Base-by-base conservation (phyloP, 2,797 vertebrate species). In the Bradypus variegatus region DNA sequence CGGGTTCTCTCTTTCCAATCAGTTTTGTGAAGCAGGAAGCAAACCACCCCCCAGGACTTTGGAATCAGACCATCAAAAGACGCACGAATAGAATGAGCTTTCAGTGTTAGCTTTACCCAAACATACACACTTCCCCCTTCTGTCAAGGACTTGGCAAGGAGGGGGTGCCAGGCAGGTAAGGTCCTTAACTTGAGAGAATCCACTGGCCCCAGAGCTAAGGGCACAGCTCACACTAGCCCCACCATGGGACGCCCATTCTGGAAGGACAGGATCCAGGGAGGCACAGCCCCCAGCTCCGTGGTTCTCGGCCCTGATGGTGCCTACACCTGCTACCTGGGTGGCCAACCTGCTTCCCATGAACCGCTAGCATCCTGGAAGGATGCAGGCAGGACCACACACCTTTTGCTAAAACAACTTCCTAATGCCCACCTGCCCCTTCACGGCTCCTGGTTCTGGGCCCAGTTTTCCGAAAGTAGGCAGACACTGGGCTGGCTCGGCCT, bases 361-460 rank as follows among this genome's bases (percentile, higher is more conserved):
- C 82, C 45, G 50, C 45, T n/a, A 72, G 48, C 76, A 36, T 89
- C 76, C 89, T 78, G 62, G 48, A 38, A 29, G 18, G 86, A 69
- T 60, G 29, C 53, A 77, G 70, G 81, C 76, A 77, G 33, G 75
- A 11, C 41, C 67, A 79, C 1, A 41, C 50, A 50, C 9, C 25
- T 73, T 78, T 89, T 86, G 60, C 90, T 45, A 89, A 88, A 93
- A 69, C 45, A 60, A 87, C 80, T 85, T 90, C 45, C 62, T 58
- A 73, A 72, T 79, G 65, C 58, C 14, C 33, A 81, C 53, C 55
- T 58, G 45, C 36, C 79, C 53, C 48, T 50, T 89, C 81, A 75
- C 41, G 55, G 41, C 81, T 72, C 93, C 45, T 53, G 53, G 48
- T 75, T 86, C 55, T 41, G 16, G 70, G 31, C 50, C 72, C 21